A percentile compares a stretch with the other conserved stretches of the same genome.
phyloP scores from a whole-genome alignment of 2,888 invertebrate genomes.

The Tipula unca region DNA sequence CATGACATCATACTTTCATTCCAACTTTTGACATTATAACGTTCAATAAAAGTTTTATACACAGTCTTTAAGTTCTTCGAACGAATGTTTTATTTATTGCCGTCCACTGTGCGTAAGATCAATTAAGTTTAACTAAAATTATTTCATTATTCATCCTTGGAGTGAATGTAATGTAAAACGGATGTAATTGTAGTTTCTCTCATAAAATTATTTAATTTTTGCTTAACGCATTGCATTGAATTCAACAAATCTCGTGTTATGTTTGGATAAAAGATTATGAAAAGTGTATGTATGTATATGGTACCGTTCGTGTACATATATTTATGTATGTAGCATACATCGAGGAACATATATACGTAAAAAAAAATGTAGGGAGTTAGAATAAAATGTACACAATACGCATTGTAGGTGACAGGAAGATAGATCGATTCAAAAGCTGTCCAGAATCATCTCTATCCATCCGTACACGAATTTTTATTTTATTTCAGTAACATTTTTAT shows the following conservation, averaged over 20 bases:
- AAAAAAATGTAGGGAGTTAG: neutral
- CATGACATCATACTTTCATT: neutral
- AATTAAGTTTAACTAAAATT: neutral
- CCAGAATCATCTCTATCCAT: conserved; percentile 18
- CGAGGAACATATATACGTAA: neutral
- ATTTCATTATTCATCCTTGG: neutral
- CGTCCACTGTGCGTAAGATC: no score
- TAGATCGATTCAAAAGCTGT: conserved; percentile 24
- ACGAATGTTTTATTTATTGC: neutral
- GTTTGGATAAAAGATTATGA: neutral
- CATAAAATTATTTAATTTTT: neutral
- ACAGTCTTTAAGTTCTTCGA: neutral
- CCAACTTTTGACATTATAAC: neutral
- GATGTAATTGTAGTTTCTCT: neutral
- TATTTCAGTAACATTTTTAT: neutral
- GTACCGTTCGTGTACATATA: neutral
- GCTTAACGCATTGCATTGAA: neutral
- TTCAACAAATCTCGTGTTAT: neutral
- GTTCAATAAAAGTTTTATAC: neutral
- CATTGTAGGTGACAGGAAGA: conserved; percentile 26
- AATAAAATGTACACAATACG: conserved; percentile 16
- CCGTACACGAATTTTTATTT: neutral
- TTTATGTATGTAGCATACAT: neutral
- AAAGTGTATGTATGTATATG: neutral
- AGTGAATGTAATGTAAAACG: neutral